Evolutionary conservation across 2,113 vertebrate genomes (phyloP), one percentile per base, ranked within the genome.

Genomic region (Chaetura pelagica): DNA sequence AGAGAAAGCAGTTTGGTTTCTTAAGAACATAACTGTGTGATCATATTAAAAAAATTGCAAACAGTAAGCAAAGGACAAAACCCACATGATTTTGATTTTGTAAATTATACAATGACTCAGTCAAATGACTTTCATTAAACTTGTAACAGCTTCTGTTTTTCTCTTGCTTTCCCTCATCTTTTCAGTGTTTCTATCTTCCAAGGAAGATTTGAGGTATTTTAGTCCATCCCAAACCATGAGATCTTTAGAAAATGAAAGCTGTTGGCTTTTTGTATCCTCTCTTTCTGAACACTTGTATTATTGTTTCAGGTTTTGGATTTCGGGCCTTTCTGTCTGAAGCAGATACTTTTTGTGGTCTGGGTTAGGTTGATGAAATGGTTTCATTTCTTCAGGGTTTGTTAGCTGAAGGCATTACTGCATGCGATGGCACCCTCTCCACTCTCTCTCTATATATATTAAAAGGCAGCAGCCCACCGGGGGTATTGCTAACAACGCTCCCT

Each of bases 41-140:
- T 62, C 35, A 22, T 35, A 58, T 40, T 34, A 38, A 72, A 90
- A 84, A 62, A 51, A 1, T 44, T 81, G 72, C 38, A 49, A 81
- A 84, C 6, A 44, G 35, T 78, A 68, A 11, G 40, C 40, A 91
- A 87, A 89, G 30, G 44, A 79, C 10, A 89, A 87, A 77, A 68
- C 12, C 64, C 89, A 89, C 32, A 82, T 61, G 73, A 95, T 84
- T 89, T 91, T 91, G 59, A 84, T 94, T 94, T 91, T 87, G 22
- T 75, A 81, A 96, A 91, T 87, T 82, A 66, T 57, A 84, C 61
- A 75, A 75, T 87, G 40, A 84, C 42, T 94, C 84, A 75, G 71
- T 79, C 29, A 72, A 52, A 78, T 32, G 75, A 24, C 24, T 4
- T 73, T 87, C 62, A 75, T 92, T 82, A 82, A 19, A 35, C 11